A percentile compares a stretch with the other conserved stretches of the same genome.
Evolutionary conservation across 2,113 vertebrate species (phyloP).

Genomic region (Urocolius indicus): DNA sequence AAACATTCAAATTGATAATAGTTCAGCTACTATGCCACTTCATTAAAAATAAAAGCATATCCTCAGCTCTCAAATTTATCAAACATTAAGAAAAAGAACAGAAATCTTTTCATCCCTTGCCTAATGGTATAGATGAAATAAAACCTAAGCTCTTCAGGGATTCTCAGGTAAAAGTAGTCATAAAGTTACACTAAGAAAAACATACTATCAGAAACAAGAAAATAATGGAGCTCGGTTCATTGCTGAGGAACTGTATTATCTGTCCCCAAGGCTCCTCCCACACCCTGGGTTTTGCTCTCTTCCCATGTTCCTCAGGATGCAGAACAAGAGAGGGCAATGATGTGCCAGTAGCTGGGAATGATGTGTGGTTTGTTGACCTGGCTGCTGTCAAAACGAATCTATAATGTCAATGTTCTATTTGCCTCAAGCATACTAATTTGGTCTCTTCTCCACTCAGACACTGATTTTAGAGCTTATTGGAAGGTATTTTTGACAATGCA

Average conservation of each 20-base stretch:
- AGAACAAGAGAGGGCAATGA: not conserved
- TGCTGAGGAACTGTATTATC: not conserved
- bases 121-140: slow-evolving; percentile 2
- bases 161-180: not conserved
- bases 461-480: not conserved
- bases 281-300: rapidly evolving
- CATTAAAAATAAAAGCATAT: slow-evolving; percentile 9
- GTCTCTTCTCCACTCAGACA: not conserved
- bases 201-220: not conserved
- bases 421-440: not conserved
- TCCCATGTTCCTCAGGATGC: not conserved
- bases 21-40: not conserved
- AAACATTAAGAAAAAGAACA: not conserved
- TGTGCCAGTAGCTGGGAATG: not conserved
- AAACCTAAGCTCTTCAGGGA: not conserved
- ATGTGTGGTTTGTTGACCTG: not conserved
- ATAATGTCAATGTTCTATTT: not conserved
- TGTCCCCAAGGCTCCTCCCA: not conserved
- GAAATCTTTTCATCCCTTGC: not conserved
- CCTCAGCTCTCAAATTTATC: not conserved
- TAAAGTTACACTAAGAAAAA: not conserved
- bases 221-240: not conserved
- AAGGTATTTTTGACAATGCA: not conserved
- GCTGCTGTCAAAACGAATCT: not conserved
- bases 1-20: not conserved